Conservation (phyloP, 2,113 vertebrate genomes). For the Electrona antarctica region DNA sequence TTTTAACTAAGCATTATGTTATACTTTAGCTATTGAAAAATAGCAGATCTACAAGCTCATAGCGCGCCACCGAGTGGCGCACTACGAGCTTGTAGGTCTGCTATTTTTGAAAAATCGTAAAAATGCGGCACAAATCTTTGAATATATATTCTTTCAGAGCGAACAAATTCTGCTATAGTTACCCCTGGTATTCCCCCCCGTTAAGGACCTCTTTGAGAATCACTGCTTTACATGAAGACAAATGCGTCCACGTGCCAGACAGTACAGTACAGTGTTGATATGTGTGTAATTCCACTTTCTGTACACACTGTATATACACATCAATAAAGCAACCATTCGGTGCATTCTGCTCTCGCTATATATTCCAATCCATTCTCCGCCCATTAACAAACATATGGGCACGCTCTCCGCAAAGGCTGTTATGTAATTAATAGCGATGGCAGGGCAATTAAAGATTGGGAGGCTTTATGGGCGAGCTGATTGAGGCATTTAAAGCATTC, state of each 20-base stretch:
- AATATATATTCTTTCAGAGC: too few species aligned
- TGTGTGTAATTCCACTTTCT: conserved; percentile 56
- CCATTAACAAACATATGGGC: conserved; percentile 76
- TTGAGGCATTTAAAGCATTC: conserved; percentile 76
- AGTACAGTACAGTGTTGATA: conserved; percentile 1
- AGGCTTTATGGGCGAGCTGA: conserved; percentile 75
- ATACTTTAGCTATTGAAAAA: too few species aligned
- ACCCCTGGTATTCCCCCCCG: too few species aligned
- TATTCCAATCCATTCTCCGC: conserved; percentile 67
- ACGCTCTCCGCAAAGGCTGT: conserved; percentile 62
- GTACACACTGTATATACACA: conserved; percentile 46
- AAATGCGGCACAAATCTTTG: too few species aligned
- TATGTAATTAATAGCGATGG: conserved; percentile 78
- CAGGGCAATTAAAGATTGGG: conserved; percentile 76
- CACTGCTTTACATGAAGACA: conserved; percentile 19
- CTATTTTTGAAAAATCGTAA: too few species aligned
- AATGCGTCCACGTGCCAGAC: conserved; percentile 28
- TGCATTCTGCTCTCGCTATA: conserved; percentile 60
- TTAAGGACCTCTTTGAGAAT: too few species aligned
- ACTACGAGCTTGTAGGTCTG: too few species aligned
- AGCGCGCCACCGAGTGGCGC: too few species aligned
- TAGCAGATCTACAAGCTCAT: too few species aligned
- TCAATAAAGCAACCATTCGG: conserved; percentile 67
- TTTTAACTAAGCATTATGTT: too few species aligned
- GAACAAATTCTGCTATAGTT: too few species aligned